Conservation (phyloP, 92 coral and sea anemone species). For the Siderastrea radians region DNA sequence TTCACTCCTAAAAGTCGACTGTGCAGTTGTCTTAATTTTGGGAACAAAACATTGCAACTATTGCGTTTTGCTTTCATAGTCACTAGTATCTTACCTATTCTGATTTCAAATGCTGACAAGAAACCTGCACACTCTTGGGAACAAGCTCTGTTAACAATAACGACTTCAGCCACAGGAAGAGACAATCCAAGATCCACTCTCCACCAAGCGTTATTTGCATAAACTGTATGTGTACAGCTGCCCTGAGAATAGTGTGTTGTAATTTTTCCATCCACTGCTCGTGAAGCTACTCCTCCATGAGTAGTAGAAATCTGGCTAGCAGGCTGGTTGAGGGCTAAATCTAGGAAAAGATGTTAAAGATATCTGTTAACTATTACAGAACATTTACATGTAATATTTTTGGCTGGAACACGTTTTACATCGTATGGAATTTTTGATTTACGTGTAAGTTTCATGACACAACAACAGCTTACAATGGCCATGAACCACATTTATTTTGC, state of each 20-base stretch:
- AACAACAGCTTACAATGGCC: too few species aligned
- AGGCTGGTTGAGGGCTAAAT: slow-evolving; percentile 5
- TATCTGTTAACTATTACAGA: too few species aligned
- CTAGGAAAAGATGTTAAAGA: not conserved
- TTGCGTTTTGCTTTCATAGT: too few species aligned
- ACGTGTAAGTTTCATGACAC: too few species aligned
- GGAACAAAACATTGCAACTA: too few species aligned
- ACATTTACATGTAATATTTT: too few species aligned
- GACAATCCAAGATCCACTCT: slow-evolving; percentile 15
- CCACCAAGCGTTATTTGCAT: not conserved
- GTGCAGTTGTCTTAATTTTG: too few species aligned
- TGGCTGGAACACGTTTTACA: too few species aligned
- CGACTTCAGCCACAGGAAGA: slow-evolving; percentile 14
- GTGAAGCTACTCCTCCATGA: not conserved
- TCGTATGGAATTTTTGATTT: too few species aligned
- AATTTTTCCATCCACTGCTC: slow-evolving; percentile 10
- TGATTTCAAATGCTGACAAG: not conserved
- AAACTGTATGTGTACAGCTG: not conserved
- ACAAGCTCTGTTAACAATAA: slow-evolving; percentile 17
- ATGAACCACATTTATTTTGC: too few species aligned
- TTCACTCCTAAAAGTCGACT: too few species aligned
- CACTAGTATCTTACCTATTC: not conserved
- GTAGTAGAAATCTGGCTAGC: not conserved
- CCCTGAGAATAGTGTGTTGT: not conserved
- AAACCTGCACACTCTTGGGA: not conserved